Conservation (phyloP, 2,888 invertebrate species). For the Globia sparganii region DNA sequence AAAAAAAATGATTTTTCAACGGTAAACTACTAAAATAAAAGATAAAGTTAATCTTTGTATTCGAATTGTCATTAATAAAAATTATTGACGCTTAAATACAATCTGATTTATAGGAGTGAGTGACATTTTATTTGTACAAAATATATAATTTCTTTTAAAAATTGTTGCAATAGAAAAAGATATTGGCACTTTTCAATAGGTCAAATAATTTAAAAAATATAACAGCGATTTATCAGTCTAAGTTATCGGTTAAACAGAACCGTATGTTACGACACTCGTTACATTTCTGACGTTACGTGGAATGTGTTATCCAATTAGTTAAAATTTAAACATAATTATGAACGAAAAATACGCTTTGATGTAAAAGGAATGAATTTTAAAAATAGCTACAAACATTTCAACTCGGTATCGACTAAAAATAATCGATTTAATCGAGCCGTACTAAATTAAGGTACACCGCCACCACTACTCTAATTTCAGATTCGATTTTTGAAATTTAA, state of each 20-base stretch:
- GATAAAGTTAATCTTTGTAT: background rate
- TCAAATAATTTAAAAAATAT: conserved; percentile 12
- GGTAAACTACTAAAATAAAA: conserved; percentile 24
- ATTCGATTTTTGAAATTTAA: conserved; percentile 34
- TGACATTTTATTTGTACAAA: conserved; percentile 21
- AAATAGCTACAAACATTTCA: conserved; percentile 28
- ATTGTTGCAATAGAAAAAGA: background rate
- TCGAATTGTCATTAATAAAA: background rate
- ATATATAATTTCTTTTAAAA: background rate
- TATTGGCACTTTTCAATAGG: conserved; percentile 14
- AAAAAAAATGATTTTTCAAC: conserved; percentile 28
- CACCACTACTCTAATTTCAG: conserved; percentile 42
- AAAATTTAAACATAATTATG: conserved; percentile 8
- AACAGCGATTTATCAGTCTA: background rate
- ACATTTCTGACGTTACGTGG: conserved; percentile 28
- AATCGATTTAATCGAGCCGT: conserved; percentile 51
- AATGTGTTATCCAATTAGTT: conserved; percentile 31
- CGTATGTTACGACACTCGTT: conserved; percentile 29
- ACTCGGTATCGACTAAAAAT: conserved; percentile 58
- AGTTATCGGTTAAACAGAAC: conserved; percentile 32
- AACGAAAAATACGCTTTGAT: background rate
- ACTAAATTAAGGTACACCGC: conserved; percentile 48
- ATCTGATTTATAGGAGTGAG: conserved; percentile 3
- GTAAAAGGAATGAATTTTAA: conserved; percentile 32
- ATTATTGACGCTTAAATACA: background rate